Percentiles rank a stretch among this genome's conserved stretches.
Conservation (phyloP, 2,797 vertebrate species). For the Sylvilagus floridanus region DNA sequence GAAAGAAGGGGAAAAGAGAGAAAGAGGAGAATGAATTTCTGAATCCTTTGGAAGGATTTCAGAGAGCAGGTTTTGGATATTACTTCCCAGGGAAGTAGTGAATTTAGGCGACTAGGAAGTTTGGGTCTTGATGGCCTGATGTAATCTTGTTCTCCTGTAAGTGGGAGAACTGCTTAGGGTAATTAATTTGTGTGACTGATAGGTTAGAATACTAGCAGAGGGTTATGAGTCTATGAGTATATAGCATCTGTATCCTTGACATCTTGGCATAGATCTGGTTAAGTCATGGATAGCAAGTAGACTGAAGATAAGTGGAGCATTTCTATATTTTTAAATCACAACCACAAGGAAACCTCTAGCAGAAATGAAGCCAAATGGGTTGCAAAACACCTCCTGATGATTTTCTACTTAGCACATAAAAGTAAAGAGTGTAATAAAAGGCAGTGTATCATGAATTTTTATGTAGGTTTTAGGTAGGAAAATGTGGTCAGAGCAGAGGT, state of each 20-base stretch:
- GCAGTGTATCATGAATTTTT: neutral
- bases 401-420: neutral
- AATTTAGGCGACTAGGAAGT: neutral
- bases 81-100: neutral
- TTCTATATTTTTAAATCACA: neutral
- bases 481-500: neutral
- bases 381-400: neutral
- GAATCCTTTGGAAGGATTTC: neutral
- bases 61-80: neutral
- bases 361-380: neutral
- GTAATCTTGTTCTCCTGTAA: neutral
- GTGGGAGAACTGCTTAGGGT: neutral
- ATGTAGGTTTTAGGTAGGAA: neutral
- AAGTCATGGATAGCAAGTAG: neutral
- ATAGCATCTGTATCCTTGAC: neutral
- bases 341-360: neutral
- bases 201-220: neutral
- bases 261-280: neutral
- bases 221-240: neutral
- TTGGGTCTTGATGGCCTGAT: neutral
- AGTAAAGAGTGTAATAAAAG: neutral
- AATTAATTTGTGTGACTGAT: neutral
- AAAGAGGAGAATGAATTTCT: neutral
- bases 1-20: too few relatives aligned
- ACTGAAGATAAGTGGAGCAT: neutral